Evolutionary conservation across 2,888 invertebrate genomes (phyloP).

Genomic region (Coenonympha arcania): DNA sequence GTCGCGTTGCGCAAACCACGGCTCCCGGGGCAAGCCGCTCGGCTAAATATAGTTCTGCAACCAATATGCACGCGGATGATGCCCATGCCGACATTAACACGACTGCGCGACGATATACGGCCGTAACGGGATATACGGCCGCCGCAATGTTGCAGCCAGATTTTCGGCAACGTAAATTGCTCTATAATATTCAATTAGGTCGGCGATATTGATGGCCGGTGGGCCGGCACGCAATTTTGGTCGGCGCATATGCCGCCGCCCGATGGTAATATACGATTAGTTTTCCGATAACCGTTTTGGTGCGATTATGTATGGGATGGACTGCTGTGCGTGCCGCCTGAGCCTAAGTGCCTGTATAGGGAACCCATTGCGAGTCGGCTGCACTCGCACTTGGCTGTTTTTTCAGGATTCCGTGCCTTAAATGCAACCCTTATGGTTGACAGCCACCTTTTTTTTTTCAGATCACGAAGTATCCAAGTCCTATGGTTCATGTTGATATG

Average conservation of each 20-base stretch:
- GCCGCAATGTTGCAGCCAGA: constrained; percentile 68
- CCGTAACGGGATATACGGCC: constrained; percentile 64
- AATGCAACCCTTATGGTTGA: too few species aligned
- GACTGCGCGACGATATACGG: constrained; percentile 59
- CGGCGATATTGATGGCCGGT: constrained; percentile 61
- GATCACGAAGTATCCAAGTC: too few species aligned
- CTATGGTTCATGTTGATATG: too few species aligned
- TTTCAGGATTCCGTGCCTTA: too few species aligned
- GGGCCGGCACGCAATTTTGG: constrained; percentile 62
- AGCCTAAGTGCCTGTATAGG: too few species aligned
- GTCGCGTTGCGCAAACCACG: constrained; percentile 65
- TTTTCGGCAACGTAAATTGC: constrained; percentile 72
- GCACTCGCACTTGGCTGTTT: too few species aligned
- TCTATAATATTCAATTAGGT: constrained; percentile 73
- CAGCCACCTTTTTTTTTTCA: too few species aligned
- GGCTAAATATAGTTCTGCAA: constrained; percentile 63
- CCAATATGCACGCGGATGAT: constrained; percentile 55
- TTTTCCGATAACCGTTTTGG: constrained; percentile 45
- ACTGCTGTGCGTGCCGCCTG: too few species aligned
- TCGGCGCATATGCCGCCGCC: constrained; percentile 63
- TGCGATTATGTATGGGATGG: constrained; percentile 21
- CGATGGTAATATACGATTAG: constrained; percentile 66
- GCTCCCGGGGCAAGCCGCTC: constrained; percentile 58
- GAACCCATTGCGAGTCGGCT: too few species aligned
- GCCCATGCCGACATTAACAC: constrained; percentile 66